Conservation (phyloP, 1,140 invertebrate genomes). For the Octopus bimaculoides region DNA sequence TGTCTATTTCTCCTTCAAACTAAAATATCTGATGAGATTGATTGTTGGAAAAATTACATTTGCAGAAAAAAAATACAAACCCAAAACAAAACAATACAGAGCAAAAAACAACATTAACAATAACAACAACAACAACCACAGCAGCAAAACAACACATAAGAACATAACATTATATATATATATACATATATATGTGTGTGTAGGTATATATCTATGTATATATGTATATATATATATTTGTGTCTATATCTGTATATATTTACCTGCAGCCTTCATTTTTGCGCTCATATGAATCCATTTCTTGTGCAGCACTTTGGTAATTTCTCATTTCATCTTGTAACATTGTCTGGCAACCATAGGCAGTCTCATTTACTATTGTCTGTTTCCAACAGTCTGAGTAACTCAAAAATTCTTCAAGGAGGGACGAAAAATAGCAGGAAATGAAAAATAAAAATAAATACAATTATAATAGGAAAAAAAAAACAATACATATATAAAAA, state of each 20-base stretch:
- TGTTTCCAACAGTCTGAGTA: conserved; percentile 8
- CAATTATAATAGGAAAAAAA: neutral
- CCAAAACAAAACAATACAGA: too few species aligned
- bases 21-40: too few species aligned
- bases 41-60: too few species aligned
- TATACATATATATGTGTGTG: too few species aligned
- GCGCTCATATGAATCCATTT: neutral
- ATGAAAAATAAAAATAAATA: neutral
- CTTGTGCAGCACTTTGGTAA: neutral
- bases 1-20: too few species aligned
- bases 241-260: neutral
- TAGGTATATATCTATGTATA: neutral
- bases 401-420: neutral
- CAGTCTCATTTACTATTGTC: conserved; percentile 3
- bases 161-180: too few species aligned
- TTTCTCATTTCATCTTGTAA: neutral
- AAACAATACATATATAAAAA: neutral
- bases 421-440: neutral
- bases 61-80: too few species aligned
- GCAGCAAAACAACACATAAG: too few species aligned
- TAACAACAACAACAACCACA: too few species aligned
- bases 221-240: neutral
- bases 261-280: conserved; percentile 6
- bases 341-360: neutral
- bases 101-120: too few species aligned